Evolutionary conservation across 1,140 invertebrate species (phyloP), one percentile per base, ranked within the genome.

Genomic region (Aplysia californica): DNA sequence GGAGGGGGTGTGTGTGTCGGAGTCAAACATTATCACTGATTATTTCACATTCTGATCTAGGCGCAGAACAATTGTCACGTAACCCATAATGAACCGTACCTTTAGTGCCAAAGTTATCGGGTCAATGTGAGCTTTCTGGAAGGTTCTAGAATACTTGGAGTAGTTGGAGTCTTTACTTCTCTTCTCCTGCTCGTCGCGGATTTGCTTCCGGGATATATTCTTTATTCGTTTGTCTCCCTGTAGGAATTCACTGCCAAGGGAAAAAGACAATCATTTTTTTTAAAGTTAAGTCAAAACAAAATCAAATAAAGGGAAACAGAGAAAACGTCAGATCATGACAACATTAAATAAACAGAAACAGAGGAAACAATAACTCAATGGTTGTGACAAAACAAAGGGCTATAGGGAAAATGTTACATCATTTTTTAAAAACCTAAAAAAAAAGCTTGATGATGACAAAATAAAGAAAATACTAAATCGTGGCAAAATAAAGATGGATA

Each of bases 151-250:
- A 56, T 84, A 84, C 35, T 79, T 79, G 35, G 31, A 78, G 58
- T 81, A 83, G 29, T 78, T 65, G 1, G 50, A 71, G 20, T 77
- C 80, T 20, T 75, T 75, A 18, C 29, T 74, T 26, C 64, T 56
- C 23, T 58, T n/a, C 39, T 72, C 38, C 29, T 73, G 61, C 1
- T 77, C 58, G 1, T 59, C 70, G 26, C 73, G 65, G 23, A 76
- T 76, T 38, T 76, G 79, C 23, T 81, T 80, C 38, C 81, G 73
- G 29, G 81, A 73, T n/a, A 82, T 77, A 36, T 75, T 80, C 75
- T 82, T 84, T 2, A 84, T 82, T 67, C 82, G 80, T 66, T 81
- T 81, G 77, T 84, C 83, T 1, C 83, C 83, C n/a, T 58, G 50
- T 23, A 84, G 65, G 69, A 82, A 84, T 64, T 84, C 83, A n/a